phyloP scores from a whole-genome alignment of 2,797 vertebrate species.

The Semotilus atromaculatus region DNA sequence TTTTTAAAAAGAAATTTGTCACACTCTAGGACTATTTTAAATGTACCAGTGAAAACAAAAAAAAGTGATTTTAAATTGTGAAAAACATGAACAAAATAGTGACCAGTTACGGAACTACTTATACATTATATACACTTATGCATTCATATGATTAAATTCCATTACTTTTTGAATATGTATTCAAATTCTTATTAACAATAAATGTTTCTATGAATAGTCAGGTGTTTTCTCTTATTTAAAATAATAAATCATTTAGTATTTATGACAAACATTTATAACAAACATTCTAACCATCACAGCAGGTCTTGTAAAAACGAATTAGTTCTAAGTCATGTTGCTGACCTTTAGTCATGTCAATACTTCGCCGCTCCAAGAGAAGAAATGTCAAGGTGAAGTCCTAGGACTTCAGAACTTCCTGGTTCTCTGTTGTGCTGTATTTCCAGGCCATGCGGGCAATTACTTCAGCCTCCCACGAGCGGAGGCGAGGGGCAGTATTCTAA shows the following conservation, averaged over 20 bases:
- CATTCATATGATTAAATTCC: not conserved
- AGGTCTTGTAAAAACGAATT: not conserved
- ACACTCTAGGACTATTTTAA: not conserved
- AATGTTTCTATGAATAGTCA: not conserved
- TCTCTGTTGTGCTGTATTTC: slow-evolving; percentile 70
- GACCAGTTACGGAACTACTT: too few species aligned
- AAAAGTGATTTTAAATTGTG: not conserved
- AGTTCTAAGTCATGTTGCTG: not conserved
- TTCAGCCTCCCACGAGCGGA: slow-evolving; percentile 73
- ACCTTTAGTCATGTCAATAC: slow-evolving; percentile 31
- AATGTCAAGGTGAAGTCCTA: slow-evolving; percentile 58
- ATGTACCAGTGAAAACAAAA: not conserved
- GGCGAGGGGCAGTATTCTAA: slow-evolving; percentile 73
- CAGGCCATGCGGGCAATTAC: slow-evolving; percentile 75
- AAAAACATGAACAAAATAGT: not conserved
- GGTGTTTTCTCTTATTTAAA: not conserved
- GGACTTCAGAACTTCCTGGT: slow-evolving; percentile 52
- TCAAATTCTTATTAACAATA: not conserved
- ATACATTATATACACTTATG: not conserved
- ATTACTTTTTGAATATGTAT: not conserved
- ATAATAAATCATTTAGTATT: not conserved
- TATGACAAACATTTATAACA: not conserved
- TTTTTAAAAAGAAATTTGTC: not conserved
- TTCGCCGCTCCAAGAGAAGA: slow-evolving; percentile 38
- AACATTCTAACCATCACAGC: not conserved